A percentile compares a stretch with the other conserved stretches of the same genome.
phyloP scores from a whole-genome alignment of 2,797 vertebrate genomes.

The Naso thynnoides region DNA sequence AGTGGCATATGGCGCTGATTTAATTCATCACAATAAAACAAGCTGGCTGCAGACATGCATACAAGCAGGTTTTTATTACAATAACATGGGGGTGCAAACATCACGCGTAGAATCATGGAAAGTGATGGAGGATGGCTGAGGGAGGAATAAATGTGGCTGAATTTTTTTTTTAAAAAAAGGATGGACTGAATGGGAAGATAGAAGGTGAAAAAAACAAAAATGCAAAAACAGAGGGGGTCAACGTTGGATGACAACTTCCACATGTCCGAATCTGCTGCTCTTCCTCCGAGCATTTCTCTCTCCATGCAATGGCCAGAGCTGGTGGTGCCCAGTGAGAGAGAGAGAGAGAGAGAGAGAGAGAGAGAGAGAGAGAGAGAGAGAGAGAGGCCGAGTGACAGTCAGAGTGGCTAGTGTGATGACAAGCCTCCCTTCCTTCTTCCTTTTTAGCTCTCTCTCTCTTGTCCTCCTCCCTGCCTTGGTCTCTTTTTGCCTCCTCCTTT shows the following conservation, averaged over 20 bases:
- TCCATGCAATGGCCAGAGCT: conserved; percentile 73
- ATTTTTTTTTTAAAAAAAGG: conserved; percentile 27
- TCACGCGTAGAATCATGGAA: conserved; percentile 72
- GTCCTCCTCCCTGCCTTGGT: neutral
- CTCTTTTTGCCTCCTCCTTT: conserved; percentile 27
- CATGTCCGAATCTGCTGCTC: conserved; percentile 78
- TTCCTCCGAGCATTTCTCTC: conserved; percentile 81
- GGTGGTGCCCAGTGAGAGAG: conserved; percentile 64
- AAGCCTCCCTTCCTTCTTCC: conserved; percentile 44
- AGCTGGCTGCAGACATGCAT: conserved; percentile 70
- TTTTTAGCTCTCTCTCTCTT: conserved; percentile 19
- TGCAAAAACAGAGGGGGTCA: conserved; percentile 80
- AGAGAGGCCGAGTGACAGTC: conserved; percentile 63
- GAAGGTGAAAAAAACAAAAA: conserved; percentile 64
- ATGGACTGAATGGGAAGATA: conserved; percentile 59
- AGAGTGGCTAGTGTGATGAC: conserved; percentile 56
- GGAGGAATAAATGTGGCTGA: conserved; percentile 40
- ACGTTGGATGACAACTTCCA: conserved; percentile 84
- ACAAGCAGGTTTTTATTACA: conserved; percentile 73
- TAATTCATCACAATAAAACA: conserved; percentile 77
- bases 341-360: conserved; percentile 43
- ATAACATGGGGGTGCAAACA: conserved; percentile 69
- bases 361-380: conserved; percentile 24
- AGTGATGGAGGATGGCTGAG: conserved; percentile 62
- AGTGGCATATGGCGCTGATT: conserved; percentile 81